Evolutionary conservation across 2,113 vertebrate species (phyloP).

Genomic region (Ardeotis arabs): DNA sequence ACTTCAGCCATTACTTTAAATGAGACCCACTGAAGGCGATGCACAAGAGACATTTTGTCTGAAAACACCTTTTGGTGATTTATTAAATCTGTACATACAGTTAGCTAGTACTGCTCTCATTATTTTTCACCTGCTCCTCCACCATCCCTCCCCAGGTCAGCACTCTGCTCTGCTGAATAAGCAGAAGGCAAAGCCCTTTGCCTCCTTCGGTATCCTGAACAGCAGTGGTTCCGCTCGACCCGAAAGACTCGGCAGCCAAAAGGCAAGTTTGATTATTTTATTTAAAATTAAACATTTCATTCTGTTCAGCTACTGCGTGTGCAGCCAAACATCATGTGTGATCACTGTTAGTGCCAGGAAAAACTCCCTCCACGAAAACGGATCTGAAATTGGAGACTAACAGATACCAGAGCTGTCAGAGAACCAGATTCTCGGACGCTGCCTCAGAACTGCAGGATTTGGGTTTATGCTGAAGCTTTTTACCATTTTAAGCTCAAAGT

Average conservation of each 20-base stretch:
- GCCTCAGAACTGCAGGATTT: not conserved
- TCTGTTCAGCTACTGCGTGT: not conserved
- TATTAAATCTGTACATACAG: slow-evolving; percentile 25
- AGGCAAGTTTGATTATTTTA: slow-evolving; percentile 31
- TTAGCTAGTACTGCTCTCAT: not conserved
- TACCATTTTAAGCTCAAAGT: not conserved
- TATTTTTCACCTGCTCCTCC: not conserved
- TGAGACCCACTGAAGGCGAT: not conserved
- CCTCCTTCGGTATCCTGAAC: not conserved
- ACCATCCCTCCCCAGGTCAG: not conserved
- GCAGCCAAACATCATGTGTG: not conserved
- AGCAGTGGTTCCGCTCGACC: not conserved
- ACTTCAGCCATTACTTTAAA: not conserved
- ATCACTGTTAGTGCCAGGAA: not conserved
- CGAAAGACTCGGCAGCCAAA: not conserved
- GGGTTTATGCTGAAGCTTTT: not conserved
- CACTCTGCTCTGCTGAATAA: not conserved
- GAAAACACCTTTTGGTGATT: slow-evolving; percentile 12
- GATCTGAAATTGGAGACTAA: not conserved
- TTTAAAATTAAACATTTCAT: slow-evolving; percentile 39
- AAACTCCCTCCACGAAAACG: not conserved
- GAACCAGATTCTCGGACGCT: not conserved
- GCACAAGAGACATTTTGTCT: not conserved
- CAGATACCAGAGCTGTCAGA: not conserved
- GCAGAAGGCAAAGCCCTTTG: not conserved